A percentile compares a stretch with the other conserved stretches of the same genome.
These are phyloP conservation scores for Prosopocoilus inquinatus DNA, from an alignment of 2,888 invertebrate species.

Conservation along the genomic window DNA sequence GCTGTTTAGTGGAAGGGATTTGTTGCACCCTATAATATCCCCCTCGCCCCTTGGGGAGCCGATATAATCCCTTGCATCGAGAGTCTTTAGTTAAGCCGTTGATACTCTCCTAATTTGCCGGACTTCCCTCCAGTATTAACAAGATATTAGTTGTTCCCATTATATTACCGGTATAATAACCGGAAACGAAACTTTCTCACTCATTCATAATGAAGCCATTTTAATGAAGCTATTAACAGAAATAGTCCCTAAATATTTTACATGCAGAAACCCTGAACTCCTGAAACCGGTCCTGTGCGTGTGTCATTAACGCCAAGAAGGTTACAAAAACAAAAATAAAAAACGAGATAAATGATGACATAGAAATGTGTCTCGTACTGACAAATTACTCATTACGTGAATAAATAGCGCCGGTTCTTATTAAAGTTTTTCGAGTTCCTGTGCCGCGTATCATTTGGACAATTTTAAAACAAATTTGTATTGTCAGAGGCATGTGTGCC, in stretches of 20 bases:
- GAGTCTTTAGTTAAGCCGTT: constrained; percentile 44
- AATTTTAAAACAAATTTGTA: constrained; percentile 28
- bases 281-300: too few species aligned
- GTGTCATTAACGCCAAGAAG: neutral
- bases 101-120: constrained; percentile 47
- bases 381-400: constrained; percentile 23
- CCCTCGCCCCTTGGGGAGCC: constrained; percentile 34
- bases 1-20: constrained; percentile 39
- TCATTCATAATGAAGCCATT: neutral
- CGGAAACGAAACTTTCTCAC: neutral
- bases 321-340: neutral
- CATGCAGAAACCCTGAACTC: neutral
- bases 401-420: constrained; percentile 5
- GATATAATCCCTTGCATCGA: constrained; percentile 35
- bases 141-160: constrained; percentile 10
- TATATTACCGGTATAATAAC: constrained; percentile 5
- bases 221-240: neutral
- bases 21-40: constrained; percentile 37
- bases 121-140: constrained; percentile 42
- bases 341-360: neutral
- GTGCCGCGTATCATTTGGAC: constrained; percentile 18
- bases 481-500: constrained; percentile 22
- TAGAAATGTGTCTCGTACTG: constrained; percentile 19
- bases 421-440: constrained; percentile 13
- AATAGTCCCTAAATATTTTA: too few species aligned